phyloP scores from a whole-genome alignment of 1,140 invertebrate species.

The Hesperophylax magnus region DNA sequence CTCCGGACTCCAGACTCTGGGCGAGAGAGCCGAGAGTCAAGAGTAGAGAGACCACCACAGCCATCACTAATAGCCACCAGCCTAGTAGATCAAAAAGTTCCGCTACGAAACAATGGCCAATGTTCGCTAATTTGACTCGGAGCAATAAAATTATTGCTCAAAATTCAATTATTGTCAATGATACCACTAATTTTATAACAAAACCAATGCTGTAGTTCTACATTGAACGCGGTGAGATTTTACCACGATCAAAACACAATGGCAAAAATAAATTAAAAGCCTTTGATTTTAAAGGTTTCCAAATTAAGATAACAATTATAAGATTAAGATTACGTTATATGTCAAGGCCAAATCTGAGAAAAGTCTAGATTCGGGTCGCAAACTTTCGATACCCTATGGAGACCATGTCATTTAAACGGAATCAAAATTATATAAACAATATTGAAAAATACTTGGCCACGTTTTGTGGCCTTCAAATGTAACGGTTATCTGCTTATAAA shows the following conservation, averaged over 20 bases:
- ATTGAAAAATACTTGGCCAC: too few relatives aligned
- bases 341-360: too few relatives aligned
- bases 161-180: not conserved
- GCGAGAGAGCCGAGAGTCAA: not conserved
- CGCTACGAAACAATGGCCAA: not conserved
- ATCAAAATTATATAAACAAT: too few relatives aligned
- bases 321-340: too few relatives aligned
- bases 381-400: too few relatives aligned
- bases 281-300: not conserved
- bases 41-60: not conserved
- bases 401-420: too few relatives aligned
- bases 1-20: too few relatives aligned
- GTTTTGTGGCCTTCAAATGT: too few relatives aligned
- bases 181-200: not conserved
- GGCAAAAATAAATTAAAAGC: not conserved
- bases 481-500: too few relatives aligned
- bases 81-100: not conserved
- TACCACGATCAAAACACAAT: constrained; percentile 1
- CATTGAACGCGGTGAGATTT: not conserved
- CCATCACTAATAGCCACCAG: too few relatives aligned
- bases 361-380: too few relatives aligned
- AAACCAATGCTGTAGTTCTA: not conserved
- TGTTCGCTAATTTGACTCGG: not conserved
- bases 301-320: not conserved
- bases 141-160: not conserved